Evolutionary conservation across 1,140 invertebrate species (phyloP), one percentile per base, ranked within the genome.

Genomic region (Bemisia tabaci): DNA sequence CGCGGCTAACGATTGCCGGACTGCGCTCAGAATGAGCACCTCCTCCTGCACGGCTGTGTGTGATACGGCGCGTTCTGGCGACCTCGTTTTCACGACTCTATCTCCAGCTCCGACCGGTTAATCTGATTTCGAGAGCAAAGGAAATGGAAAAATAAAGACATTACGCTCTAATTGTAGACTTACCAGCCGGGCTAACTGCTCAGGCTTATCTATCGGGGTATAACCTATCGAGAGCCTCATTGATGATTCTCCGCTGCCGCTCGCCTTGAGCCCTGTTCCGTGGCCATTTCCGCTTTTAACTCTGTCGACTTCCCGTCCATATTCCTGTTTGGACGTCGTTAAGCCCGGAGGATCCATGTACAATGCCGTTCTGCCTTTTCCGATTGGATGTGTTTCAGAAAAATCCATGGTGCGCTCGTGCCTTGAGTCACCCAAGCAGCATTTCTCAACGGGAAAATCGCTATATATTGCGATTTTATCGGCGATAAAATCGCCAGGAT

Each of bases 101-200:
- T 68, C 71, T 72, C 70, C 68, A 71, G n/a, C n/a, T n/a, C 71
- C 71, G 71, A 71, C 64, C 71, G 70, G 72, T 73, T 71, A 73
- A 72, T 71, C 67, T 69, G 68, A 64, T 64, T 64, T 27, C 12
- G 67, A 70, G 17, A 48, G 33, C 33, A 48, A 48, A 48, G 33
- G 33, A 48, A 48, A 48, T 48, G 33, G 33, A 48, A 48, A 48
- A 48, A 48, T 48, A 48, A 48, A 48, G 33, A 17, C 33, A 48
- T 48, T 48, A 48, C 33, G 17, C 33, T 48, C 33, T 48, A 48
- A 48, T 48, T 48, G 33, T 17, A 48, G 33, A 48, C 33, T 48
- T 48, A 48, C 17, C 33, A 17, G 17, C 33, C 33, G 33, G 33
- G 33, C 5, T 48, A 48, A 48, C 33, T 48, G 33, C 17, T 48